Conservation (phyloP, 2,888 invertebrate genomes). For the Didymodactylos carnosus region DNA sequence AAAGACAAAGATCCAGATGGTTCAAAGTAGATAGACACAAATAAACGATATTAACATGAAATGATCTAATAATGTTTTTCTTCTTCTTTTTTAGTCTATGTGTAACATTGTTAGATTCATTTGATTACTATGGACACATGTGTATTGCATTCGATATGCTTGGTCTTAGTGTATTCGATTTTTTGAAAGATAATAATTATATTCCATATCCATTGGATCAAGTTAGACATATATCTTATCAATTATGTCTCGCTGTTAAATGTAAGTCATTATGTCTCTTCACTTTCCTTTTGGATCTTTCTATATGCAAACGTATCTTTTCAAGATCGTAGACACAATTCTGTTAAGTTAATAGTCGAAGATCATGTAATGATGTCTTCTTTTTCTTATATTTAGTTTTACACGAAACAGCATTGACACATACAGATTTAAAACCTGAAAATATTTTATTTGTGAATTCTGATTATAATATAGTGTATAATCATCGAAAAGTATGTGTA, state of each 20-base stretch:
- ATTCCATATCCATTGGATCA: slow-evolving; percentile 92
- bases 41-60: too few relatives aligned
- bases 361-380: too few relatives aligned
- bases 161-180: slow-evolving; percentile 35
- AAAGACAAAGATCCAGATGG: slow-evolving; percentile 78
- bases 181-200: slow-evolving; percentile 77
- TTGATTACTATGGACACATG: slow-evolving; percentile 36
- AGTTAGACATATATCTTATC: slow-evolving; percentile 88
- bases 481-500: slow-evolving; percentile 33
- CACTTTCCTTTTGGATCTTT: slow-evolving; percentile 14
- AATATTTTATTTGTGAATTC: slow-evolving; percentile 93
- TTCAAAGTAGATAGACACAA: slow-evolving; percentile 53
- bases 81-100: slow-evolving; percentile 34
- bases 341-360: too few relatives aligned
- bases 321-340: too few relatives aligned
- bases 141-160: slow-evolving; percentile 34
- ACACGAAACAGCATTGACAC: slow-evolving; percentile 88
- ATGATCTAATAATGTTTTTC: neutral
- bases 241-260: slow-evolving; percentile 82
- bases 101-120: slow-evolving; percentile 34
- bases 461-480: slow-evolving; percentile 56
- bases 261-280: slow-evolving; percentile 37
- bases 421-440: slow-evolving; percentile 97
- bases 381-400: too few relatives aligned
- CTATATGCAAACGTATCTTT: too few relatives aligned